Base-by-base conservation (phyloP, 1,140 invertebrate genomes). In the Patella vulgata region DNA sequence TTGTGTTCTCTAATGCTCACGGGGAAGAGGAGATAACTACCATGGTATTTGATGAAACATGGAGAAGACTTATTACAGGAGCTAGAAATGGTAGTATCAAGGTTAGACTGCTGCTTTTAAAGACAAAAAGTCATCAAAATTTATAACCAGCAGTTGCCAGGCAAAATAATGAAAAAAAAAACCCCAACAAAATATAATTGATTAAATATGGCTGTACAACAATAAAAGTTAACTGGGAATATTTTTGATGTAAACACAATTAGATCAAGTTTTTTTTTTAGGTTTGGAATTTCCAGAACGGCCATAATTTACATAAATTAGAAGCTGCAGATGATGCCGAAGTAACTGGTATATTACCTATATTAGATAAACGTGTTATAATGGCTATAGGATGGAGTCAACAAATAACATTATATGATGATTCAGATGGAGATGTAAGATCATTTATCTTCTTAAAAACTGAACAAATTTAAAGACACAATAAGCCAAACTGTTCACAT, bases 231-330 rank as follows among this genome's bases (percentile, higher is more conserved):
- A n/a, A n/a, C n/a, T n/a, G n/a, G n/a, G n/a, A n/a, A n/a, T n/a
- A n/a, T n/a, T n/a, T n/a, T n/a, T n/a, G n/a, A n/a, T n/a, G n/a
- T n/a, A n/a, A n/a, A n/a, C n/a, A n/a, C n/a, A n/a, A n/a, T n/a
- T n/a, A n/a, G n/a, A n/a, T n/a, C n/a, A n/a, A n/a, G n/a, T n/a
- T n/a, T n/a, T n/a, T n/a, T n/a, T 60, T 70, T 30, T 44, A 84
- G 82, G 79, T 82, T 4, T 84, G 83, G 83, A 84, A 84, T 66
- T 82, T 82, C 60, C 82, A 84, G 51, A 84, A 83, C 66, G 82
- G 83, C 3, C 81, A 84, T 58, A 82, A 82, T 57, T 66, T 84
- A 11, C 81, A 84, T 61, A 79, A 81, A 36, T 66, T 83, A 42
- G 79, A 83, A 57, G 59, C 78, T 8, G 74, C 77, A 21, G 71